These are phyloP conservation scores for Oconnorella tubifera DNA, from an alignment of 2,888 invertebrate genomes.

Conservation along the genomic window DNA sequence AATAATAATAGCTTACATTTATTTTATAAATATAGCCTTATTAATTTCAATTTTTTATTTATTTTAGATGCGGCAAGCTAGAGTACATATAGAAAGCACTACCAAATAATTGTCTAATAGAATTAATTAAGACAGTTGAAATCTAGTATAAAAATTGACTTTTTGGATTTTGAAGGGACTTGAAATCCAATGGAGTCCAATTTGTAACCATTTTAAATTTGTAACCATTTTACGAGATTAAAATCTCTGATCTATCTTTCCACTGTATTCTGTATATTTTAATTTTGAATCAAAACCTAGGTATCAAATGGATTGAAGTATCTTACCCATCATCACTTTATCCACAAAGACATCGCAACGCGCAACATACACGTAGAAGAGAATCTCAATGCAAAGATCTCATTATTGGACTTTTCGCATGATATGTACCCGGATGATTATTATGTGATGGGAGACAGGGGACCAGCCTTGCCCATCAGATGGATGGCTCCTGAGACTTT, in stretches of 20 bases:
- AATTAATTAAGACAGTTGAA: no score
- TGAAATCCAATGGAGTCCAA: no score
- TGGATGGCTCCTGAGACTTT: constrained; percentile 5
- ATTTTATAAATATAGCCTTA: background rate
- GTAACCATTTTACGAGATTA: no score
- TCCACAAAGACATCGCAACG: constrained; percentile 7
- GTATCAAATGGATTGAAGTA: constrained; percentile 6
- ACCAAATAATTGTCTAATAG: no score
- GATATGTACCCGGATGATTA: background rate
- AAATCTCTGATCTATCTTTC: no score
- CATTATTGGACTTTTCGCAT: background rate
- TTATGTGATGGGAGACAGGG: background rate
- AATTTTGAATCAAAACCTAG: no score
- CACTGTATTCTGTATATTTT: no score
- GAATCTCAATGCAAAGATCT: background rate
- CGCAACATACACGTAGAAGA: background rate
- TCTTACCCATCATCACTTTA: background rate
- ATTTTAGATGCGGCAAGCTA: no score
- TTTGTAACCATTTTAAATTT: no score
- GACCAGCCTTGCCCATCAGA: background rate
- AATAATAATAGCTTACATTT: background rate
- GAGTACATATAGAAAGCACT: no score
- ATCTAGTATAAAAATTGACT: no score
- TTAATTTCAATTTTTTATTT: background rate
- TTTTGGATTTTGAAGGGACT: no score